A percentile compares a stretch with the other conserved stretches of the same genome.
Evolutionary conservation across 2,888 invertebrate genomes (phyloP).

Genomic region (Penaeus monodon): DNA sequence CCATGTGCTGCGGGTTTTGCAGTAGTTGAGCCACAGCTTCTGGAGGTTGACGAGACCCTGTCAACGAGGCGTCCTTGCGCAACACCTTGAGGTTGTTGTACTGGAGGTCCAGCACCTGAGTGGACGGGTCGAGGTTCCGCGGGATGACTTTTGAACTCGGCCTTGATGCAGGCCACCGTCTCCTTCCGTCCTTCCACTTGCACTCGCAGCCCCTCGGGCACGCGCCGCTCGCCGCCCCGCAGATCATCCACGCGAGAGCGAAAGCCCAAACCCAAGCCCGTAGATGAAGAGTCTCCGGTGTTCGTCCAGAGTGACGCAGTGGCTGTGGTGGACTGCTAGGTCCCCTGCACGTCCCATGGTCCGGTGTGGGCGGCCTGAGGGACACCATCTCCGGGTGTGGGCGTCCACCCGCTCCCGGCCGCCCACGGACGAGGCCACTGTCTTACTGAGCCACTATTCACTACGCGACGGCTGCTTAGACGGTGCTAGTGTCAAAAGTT

Average conservation of each 20-base stretch:
- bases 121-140: slow-evolving; percentile 86
- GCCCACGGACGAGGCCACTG: too few species aligned
- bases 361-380: neutral
- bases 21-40: slow-evolving; percentile 85
- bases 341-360: slow-evolving; percentile 4
- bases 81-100: slow-evolving; percentile 88
- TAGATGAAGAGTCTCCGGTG: slow-evolving; percentile 1
- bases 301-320: slow-evolving; percentile 1
- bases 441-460: too few species aligned
- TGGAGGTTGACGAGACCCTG: slow-evolving; percentile 86
- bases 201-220: slow-evolving; percentile 79
- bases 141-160: slow-evolving; percentile 87
- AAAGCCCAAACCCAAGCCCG: slow-evolving; percentile 7
- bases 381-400: slow-evolving; percentile 15
- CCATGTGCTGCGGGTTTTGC: slow-evolving; percentile 88
- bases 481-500: too few species aligned
- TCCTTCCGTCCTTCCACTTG: slow-evolving; percentile 90
- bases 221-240: slow-evolving; percentile 52
- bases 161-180: slow-evolving; percentile 88
- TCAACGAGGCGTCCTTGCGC: slow-evolving; percentile 83
- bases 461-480: too few species aligned
- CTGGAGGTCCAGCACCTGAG: slow-evolving; percentile 91
- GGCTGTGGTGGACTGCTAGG: neutral
- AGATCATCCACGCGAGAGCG: slow-evolving; percentile 14
- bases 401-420: neutral